Base-by-base conservation (phyloP, 2,888 invertebrate species). In the Xestobium rufovillosum region DNA sequence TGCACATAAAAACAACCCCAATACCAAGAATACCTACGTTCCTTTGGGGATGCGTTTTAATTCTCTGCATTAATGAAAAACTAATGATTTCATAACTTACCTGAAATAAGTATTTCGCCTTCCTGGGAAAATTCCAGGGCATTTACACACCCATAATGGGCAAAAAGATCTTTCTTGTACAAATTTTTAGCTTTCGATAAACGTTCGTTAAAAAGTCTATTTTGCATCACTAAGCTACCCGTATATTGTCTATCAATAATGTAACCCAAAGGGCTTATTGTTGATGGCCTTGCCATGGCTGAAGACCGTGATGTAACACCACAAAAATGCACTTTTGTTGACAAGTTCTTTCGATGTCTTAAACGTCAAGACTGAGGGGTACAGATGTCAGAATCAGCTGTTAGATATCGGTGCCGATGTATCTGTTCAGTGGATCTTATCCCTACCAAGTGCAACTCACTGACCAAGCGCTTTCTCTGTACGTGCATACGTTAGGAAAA, bases 101-200 rank as follows among this genome's bases (percentile, higher is more conserved):
- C 92, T 61, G 94, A 94, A 52, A 85, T 79, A 44, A 95, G 75
- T 53, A 80, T 77, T 66, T 86, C 81, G 52, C 91, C 91, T 68
- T 88, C 82, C 50, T 77, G 75, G 34, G 90, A 91, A 71, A 94
- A 95, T 69, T 94, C 94, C 53, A 94, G 84, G 44, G 94, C 92
- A 73, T 95, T 95, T 39, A 95, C 90, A 75, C 94, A 95, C 57
- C 94, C 94, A 72, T 80, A 94, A 72, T 94, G 94, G 48, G 87
- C 85, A 48, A 80, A 72, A 38, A 94, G 73, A 68, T 94, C 87
- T 56, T 83, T 83, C 52, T 82, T 77, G 65, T 79, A 90, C 26
- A 92, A 72, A 69, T 81, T 84, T 60, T 76, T 78, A 4, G 85
- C 83, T 41, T 70, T 70, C 38, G 71, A 68, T 43, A 85, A 69